Evolutionary conservation across 2,113 vertebrate genomes (phyloP).

Genomic region (Symphodus melops): DNA sequence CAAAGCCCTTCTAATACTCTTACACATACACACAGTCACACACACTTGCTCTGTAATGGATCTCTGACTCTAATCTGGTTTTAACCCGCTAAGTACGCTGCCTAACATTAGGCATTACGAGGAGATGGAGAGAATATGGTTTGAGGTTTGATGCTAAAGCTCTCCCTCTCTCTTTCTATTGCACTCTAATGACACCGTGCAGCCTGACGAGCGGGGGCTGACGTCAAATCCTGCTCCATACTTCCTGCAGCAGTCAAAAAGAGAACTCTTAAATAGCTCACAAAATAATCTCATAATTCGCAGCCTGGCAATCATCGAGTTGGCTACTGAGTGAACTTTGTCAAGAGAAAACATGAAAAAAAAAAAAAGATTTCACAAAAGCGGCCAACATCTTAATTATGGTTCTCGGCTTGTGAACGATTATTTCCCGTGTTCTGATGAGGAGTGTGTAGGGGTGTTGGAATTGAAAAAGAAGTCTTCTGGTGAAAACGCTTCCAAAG

Average conservation of each 20-base stretch:
- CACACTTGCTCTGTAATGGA: conserved; percentile 54
- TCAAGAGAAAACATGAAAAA: conserved; percentile 41
- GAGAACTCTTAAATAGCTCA: conserved; percentile 63
- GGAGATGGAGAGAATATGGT: conserved; percentile 55
- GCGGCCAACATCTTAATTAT: conserved; percentile 73
- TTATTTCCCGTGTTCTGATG: conserved; percentile 57
- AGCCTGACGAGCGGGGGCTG: conserved; percentile 49
- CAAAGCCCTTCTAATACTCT: conserved; percentile 59
- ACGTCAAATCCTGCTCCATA: conserved; percentile 58
- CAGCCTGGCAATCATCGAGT: conserved; percentile 56
- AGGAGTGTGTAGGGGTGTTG: conserved; percentile 33
- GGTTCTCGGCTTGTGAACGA: conserved; percentile 66
- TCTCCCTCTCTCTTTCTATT: conserved; percentile 33
- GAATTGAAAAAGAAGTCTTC: conserved; percentile 59
- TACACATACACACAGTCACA: conserved; percentile 30
- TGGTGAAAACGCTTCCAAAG: conserved; percentile 67
- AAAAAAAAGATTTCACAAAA: conserved; percentile 52
- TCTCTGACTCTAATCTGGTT: conserved; percentile 69
- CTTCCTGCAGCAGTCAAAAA: conserved; percentile 50
- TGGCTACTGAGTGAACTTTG: conserved; percentile 60
- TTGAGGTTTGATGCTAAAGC: conserved; percentile 48
- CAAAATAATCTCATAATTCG: conserved; percentile 76
- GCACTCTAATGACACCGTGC: conserved; percentile 50
- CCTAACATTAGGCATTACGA: conserved; percentile 61
- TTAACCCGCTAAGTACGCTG: conserved; percentile 59